Evolutionary conservation across 2,113 vertebrate genomes (phyloP).

Genomic region (Microcebus lehilahytsara): DNA sequence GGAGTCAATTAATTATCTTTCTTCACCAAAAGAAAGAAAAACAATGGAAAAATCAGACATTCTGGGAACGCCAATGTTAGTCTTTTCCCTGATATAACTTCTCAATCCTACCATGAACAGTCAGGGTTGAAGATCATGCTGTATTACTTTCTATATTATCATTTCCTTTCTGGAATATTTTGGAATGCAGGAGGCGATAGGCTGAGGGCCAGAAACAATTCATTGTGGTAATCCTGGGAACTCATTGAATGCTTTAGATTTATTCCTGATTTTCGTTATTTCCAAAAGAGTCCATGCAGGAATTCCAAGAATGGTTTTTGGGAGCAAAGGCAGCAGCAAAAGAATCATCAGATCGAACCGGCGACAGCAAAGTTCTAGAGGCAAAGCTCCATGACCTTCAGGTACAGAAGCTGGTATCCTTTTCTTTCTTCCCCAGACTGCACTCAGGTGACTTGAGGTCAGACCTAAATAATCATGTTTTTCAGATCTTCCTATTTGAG

Average conservation of each 20-base stretch:
- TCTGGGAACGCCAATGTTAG: neutral
- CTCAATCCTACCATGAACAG: neutral
- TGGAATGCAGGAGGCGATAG: neutral
- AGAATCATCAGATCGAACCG: slow-evolving; percentile 87
- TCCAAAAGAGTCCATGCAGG: slow-evolving; percentile 89
- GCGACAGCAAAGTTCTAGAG: slow-evolving; percentile 86
- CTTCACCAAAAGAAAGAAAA: neutral
- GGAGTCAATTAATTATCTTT: neutral
- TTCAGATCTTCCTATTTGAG: neutral
- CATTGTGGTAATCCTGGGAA: neutral
- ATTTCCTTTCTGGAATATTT: neutral
- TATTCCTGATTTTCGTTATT: slow-evolving; percentile 41
- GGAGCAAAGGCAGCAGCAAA: slow-evolving; percentile 86
- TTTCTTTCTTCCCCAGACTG: neutral
- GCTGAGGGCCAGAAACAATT: neutral
- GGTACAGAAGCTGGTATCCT: slow-evolving; percentile 79
- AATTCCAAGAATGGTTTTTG: slow-evolving; percentile 92
- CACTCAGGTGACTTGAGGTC: rapidly evolving
- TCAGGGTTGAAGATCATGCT: neutral
- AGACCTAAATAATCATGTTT: neutral
- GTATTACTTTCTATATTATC: neutral
- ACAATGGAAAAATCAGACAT: neutral
- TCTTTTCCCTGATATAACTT: neutral
- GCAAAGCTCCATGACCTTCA: slow-evolving; percentile 90
- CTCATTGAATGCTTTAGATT: neutral